phyloP scores from a whole-genome alignment of 2,888 invertebrate genomes.

The Volucella bombylans region DNA sequence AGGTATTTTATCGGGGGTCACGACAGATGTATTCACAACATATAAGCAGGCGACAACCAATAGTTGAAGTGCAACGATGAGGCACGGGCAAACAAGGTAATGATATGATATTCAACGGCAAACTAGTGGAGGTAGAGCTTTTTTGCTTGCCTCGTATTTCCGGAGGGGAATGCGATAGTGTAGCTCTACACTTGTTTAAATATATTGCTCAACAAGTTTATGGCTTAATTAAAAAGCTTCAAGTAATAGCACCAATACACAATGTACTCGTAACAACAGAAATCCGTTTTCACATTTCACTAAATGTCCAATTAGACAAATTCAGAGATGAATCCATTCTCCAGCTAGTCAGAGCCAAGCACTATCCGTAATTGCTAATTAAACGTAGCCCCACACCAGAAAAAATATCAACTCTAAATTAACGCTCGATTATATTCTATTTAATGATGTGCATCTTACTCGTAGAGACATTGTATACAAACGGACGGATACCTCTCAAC shows the following conservation, averaged over 20 bases:
- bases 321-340: not conserved
- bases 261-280: not conserved
- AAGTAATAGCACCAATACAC: too few relatives aligned
- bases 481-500: conserved; percentile 17
- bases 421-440: conserved; percentile 44
- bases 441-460: conserved; percentile 48
- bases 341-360: conserved; percentile 18
- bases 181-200: not conserved
- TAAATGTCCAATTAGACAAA: not conserved
- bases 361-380: conserved; percentile 36
- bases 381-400: conserved; percentile 35
- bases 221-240: not conserved
- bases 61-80: too few relatives aligned
- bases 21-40: too few relatives aligned
- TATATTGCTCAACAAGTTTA: conserved; percentile 5
- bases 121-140: too few relatives aligned
- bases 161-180: too few relatives aligned
- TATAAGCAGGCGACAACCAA: too few relatives aligned
- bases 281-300: not conserved
- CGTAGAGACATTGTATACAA: too few relatives aligned
- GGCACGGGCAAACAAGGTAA: too few relatives aligned
- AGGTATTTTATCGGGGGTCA: too few relatives aligned
- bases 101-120: too few relatives aligned
- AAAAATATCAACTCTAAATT: conserved; percentile 28
- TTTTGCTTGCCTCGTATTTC: too few relatives aligned